Evolutionary conservation across 1,140 invertebrate species (phyloP).

Genomic region (Macrobrachium rosenbergii): DNA sequence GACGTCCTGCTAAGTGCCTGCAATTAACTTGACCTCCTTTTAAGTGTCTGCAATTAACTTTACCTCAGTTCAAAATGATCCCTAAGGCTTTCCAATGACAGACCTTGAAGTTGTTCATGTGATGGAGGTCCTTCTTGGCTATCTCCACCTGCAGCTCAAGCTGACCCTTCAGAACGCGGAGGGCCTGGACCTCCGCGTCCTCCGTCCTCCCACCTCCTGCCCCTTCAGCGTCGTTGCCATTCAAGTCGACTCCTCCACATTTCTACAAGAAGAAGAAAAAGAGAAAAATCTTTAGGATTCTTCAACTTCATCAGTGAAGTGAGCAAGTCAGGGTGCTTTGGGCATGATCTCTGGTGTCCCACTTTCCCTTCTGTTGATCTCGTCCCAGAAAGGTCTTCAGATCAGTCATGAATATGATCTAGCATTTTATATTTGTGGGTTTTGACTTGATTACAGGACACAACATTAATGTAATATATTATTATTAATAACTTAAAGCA

Average conservation of each 20-base stretch:
- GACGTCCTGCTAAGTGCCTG: too few relatives aligned
- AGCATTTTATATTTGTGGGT: too few relatives aligned
- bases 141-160: conserved; percentile 41
- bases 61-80: neutral
- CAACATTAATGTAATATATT: too few relatives aligned
- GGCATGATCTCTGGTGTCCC: neutral
- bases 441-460: too few relatives aligned
- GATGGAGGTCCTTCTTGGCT: conserved; percentile 39
- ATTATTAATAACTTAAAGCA: too few relatives aligned
- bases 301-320: neutral
- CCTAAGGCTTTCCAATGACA: neutral
- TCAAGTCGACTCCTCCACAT: neutral
- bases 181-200: conserved; percentile 35
- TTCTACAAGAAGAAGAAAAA: conserved; percentile 2
- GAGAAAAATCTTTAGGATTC: neutral
- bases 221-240: neutral
- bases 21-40: too few relatives aligned
- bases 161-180: conserved; percentile 31
- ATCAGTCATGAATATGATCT: too few relatives aligned
- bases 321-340: neutral
- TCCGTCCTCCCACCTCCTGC: conserved; percentile 11
- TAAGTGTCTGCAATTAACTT: neutral
- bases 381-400: too few relatives aligned
- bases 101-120: conserved; percentile 57
- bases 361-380: too few relatives aligned